phyloP scores from a whole-genome alignment of 2,797 vertebrate species.

The Chrosomus eos region DNA sequence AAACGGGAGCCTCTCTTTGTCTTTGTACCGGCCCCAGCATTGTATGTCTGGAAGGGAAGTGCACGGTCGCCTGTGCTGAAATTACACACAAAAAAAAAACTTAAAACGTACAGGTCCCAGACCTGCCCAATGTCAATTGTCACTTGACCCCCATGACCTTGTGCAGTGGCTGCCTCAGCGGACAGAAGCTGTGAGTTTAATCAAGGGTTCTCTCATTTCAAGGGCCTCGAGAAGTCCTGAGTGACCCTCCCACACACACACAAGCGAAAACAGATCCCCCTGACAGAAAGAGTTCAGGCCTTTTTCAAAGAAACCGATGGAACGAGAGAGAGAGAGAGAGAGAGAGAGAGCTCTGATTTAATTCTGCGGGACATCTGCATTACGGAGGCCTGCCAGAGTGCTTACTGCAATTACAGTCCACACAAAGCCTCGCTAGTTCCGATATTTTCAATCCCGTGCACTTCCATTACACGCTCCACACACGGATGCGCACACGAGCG shows the following conservation, averaged over 20 bases:
- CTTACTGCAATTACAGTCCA: slow-evolving; percentile 36
- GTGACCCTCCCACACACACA: slow-evolving; percentile 45
- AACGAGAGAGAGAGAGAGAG: neutral
- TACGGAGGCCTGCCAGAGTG: slow-evolving; percentile 15
- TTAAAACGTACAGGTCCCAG: slow-evolving; percentile 44
- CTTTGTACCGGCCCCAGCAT: neutral
- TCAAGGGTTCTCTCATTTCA: slow-evolving; percentile 80
- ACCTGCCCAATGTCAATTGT: slow-evolving; percentile 76
- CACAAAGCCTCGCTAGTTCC: slow-evolving; percentile 14
- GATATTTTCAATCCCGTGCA: slow-evolving; percentile 22
- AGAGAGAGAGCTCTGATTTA: slow-evolving; percentile 29
- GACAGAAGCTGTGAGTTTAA: slow-evolving; percentile 71
- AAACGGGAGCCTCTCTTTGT: neutral
- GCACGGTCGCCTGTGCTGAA: slow-evolving; percentile 46
- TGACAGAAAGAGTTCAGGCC: slow-evolving; percentile 27
- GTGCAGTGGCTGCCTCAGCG: slow-evolving; percentile 67
- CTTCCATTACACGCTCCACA: neutral
- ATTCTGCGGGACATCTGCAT: slow-evolving; percentile 32
- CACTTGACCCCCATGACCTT: slow-evolving; percentile 70
- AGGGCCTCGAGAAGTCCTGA: slow-evolving; percentile 64
- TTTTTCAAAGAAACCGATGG: slow-evolving; percentile 22
- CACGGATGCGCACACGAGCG: neutral
- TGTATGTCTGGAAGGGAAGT: slow-evolving; percentile 8
- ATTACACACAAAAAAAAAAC: slow-evolving; percentile 50
- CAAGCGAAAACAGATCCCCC: slow-evolving; percentile 20